These are phyloP conservation scores for Euplexia lucipara DNA, from an alignment of 2,888 invertebrate genomes.

Conservation along the genomic window DNA sequence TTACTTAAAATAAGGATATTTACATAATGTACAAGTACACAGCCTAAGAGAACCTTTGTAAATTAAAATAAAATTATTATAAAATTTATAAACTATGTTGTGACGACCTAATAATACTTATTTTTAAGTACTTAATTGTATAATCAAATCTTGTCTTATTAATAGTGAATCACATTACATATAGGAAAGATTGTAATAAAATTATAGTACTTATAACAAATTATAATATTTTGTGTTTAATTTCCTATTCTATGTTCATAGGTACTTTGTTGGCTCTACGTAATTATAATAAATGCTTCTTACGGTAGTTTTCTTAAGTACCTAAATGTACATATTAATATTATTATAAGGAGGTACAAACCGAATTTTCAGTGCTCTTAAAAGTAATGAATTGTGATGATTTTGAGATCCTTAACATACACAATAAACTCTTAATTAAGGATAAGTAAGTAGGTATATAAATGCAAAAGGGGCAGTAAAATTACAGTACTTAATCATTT, in stretches of 20 bases:
- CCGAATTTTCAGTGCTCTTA: constrained; percentile 6
- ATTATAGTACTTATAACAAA: constrained; percentile 38
- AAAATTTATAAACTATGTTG: constrained; percentile 68
- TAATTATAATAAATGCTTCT: constrained; percentile 54
- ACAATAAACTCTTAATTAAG: constrained; percentile 10
- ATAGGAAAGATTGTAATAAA: constrained; percentile 44
- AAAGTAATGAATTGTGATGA: constrained; percentile 9
- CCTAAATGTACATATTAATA: constrained; percentile 37
- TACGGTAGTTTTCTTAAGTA: constrained; percentile 47
- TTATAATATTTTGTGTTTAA: constrained; percentile 17
- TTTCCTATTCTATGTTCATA: constrained; percentile 36
- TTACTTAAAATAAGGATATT: constrained; percentile 75
- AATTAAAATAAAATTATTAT: constrained; percentile 68
- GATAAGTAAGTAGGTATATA: constrained; percentile 20
- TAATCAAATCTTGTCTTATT: constrained; percentile 48
- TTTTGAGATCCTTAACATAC: constrained; percentile 58
- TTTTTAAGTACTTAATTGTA: constrained; percentile 64
- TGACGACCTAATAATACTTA: constrained; percentile 75
- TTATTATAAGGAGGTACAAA: constrained; percentile 10
- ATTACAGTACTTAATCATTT: neutral
- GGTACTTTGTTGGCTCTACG: constrained; percentile 44
- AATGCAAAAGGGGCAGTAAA: constrained; percentile 29
- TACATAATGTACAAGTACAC: constrained; percentile 86
- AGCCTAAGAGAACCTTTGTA: constrained; percentile 84
- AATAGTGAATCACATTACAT: constrained; percentile 52